These are phyloP conservation scores for Mimachlamys varia DNA, from an alignment of 2,888 invertebrate genomes.

Conservation along the genomic window DNA sequence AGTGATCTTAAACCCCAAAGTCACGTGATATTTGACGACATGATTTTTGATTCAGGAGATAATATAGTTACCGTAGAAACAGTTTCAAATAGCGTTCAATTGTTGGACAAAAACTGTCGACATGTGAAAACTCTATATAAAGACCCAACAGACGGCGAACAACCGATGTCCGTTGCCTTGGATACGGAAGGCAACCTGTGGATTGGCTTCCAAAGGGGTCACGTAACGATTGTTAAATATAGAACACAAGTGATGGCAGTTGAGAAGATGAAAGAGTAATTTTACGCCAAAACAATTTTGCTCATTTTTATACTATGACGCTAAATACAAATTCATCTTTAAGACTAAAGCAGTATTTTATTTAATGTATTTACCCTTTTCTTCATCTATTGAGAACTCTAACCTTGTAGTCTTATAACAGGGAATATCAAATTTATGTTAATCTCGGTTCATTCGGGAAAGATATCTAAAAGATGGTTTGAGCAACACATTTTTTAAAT, in stretches of 20 bases:
- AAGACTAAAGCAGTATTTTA: too few species aligned
- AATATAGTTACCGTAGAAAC: background rate
- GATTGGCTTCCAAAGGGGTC: conserved; percentile 16
- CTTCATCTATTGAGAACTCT: too few species aligned
- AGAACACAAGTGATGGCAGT: background rate
- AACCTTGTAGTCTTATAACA: too few species aligned
- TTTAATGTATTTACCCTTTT: too few species aligned
- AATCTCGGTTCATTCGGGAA: too few species aligned
- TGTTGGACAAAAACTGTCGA: conserved; percentile 21
- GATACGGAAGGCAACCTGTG: background rate
- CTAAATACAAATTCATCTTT: too few species aligned
- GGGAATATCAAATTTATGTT: too few species aligned
- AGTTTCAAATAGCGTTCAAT: background rate
- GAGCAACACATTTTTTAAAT: too few species aligned
- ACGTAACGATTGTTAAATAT: background rate
- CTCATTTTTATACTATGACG: too few species aligned
- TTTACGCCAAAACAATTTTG: background rate
- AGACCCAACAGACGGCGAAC: background rate
- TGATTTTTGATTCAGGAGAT: background rate
- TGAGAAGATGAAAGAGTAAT: background rate
- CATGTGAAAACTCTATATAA: background rate
- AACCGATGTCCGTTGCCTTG: conserved; percentile 28
- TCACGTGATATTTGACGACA: conserved; percentile 31
- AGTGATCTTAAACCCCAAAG: conserved; percentile 12
- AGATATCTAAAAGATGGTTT: too few species aligned